Conservation (phyloP, 1,140 invertebrate genomes). For the Lordiphosa clarofinis region DNA sequence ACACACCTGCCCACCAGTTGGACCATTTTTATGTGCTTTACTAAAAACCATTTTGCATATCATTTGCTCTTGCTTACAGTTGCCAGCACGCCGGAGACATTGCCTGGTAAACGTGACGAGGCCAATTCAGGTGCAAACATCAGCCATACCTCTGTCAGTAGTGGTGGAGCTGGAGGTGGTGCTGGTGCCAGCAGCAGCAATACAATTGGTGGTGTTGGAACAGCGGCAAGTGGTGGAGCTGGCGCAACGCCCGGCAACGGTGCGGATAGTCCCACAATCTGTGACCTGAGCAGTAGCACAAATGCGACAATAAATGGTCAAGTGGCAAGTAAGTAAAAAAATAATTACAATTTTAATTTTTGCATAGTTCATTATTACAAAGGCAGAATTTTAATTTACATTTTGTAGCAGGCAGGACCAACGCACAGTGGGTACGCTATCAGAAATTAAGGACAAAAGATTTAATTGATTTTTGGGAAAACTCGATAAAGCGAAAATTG, state of each 20-base stretch:
- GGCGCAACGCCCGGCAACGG: slow-evolving; percentile 44
- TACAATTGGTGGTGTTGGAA: slow-evolving; percentile 28
- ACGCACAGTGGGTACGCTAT: no score
- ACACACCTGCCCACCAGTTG: background rate
- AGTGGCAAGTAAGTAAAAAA: slow-evolving; percentile 82
- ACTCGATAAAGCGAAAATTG: no score
- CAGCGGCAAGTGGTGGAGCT: slow-evolving; percentile 21
- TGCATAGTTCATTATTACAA: slow-evolving; percentile 37
- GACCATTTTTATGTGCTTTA: slow-evolving; percentile 2
- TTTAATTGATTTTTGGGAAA: no score
- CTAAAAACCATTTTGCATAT: slow-evolving; percentile 27
- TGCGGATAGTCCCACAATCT: slow-evolving; percentile 42
- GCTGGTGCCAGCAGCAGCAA: slow-evolving; percentile 8
- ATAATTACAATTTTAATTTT: slow-evolving; percentile 11
- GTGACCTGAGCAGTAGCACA: slow-evolving; percentile 44
- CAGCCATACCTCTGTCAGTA: slow-evolving; percentile 18
- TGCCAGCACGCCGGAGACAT: slow-evolving; percentile 83
- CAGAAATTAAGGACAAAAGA: no score
- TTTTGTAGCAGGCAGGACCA: slow-evolving; percentile 15
- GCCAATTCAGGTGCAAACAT: slow-evolving; percentile 27
- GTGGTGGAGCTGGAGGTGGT: slow-evolving; percentile 13
- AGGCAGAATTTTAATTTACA: slow-evolving; percentile 36
- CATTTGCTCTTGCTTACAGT: slow-evolving; percentile 80
- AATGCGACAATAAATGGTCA: slow-evolving; percentile 82
- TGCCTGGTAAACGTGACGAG: slow-evolving; percentile 80